Evolutionary conservation across 2,888 invertebrate species (phyloP).

Genomic region (Campoletis raptor): DNA sequence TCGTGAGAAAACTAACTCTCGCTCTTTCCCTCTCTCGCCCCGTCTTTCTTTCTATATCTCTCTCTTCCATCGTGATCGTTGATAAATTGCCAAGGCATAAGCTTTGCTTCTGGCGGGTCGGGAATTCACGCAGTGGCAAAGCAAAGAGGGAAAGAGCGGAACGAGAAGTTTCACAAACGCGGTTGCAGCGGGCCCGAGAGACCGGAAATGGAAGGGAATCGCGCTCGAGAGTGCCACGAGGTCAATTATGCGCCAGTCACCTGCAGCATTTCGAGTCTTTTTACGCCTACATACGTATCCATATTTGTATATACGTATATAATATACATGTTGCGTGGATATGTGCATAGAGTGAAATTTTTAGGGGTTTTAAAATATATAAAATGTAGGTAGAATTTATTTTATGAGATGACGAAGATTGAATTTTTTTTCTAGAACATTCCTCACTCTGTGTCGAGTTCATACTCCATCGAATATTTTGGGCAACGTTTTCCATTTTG

Average conservation of each 20-base stretch:
- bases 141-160: constrained; percentile 37
- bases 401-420: background rate
- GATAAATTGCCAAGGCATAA: constrained; percentile 66
- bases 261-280: constrained; percentile 55
- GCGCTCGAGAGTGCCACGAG: constrained; percentile 49
- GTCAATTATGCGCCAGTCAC: constrained; percentile 71
- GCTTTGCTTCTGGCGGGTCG: constrained; percentile 41
- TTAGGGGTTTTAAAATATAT: background rate
- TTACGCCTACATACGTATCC: background rate
- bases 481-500: background rate
- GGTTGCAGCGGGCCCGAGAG: constrained; percentile 29
- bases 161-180: constrained; percentile 54
- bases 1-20: constrained; percentile 38
- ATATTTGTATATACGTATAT: constrained; percentile 21
- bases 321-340: background rate
- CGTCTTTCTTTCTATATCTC: constrained; percentile 4
- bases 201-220: constrained; percentile 64
- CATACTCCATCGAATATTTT: background rate
- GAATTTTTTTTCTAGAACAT: background rate
- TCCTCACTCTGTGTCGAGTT: background rate
- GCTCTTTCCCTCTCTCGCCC: background rate
- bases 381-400: background rate
- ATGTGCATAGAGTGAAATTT: background rate
- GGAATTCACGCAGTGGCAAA: constrained; percentile 31
- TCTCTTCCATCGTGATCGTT: constrained; percentile 57